Conservation (phyloP, 2,797 vertebrate species). For the Scyliorhinus canicula region DNA sequence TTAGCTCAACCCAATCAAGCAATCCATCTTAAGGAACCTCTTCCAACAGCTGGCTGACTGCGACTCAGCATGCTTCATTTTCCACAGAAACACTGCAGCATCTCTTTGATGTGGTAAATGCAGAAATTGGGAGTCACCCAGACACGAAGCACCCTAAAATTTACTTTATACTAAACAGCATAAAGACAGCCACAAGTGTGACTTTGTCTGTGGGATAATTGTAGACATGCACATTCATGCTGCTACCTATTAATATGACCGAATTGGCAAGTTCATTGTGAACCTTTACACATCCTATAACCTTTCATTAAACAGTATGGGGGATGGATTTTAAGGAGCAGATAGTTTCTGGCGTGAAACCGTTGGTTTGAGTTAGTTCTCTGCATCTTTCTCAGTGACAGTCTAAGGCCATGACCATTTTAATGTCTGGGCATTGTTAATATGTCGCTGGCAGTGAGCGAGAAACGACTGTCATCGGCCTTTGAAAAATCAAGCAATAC, state of each 20-base stretch:
- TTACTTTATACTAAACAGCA: neutral
- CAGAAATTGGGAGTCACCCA: constrained; percentile 22
- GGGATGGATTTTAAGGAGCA: neutral
- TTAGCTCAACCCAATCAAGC: neutral
- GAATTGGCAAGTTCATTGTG: neutral
- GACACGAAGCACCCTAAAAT: neutral
- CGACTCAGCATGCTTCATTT: neutral
- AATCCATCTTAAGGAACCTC: neutral
- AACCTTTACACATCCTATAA: constrained; percentile 7
- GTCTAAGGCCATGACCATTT: neutral
- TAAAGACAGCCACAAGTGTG: neutral
- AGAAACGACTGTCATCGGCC: neutral
- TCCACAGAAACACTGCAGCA: constrained; percentile 9
- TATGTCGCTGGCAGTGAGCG: neutral
- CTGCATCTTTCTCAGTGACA: neutral
- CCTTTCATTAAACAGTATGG: neutral
- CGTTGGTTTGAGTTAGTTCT: neutral
- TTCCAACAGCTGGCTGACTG: neutral
- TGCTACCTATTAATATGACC: neutral
- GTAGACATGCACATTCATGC: neutral
- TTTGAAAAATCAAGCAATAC: neutral
- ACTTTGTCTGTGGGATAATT: neutral
- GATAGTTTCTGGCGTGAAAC: constrained; percentile 8
- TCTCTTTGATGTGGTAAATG: neutral
- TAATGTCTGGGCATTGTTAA: neutral